These are phyloP conservation scores for Ictalurus furcatus DNA, from an alignment of 2,113 vertebrate genomes.

Conservation along the genomic window DNA sequence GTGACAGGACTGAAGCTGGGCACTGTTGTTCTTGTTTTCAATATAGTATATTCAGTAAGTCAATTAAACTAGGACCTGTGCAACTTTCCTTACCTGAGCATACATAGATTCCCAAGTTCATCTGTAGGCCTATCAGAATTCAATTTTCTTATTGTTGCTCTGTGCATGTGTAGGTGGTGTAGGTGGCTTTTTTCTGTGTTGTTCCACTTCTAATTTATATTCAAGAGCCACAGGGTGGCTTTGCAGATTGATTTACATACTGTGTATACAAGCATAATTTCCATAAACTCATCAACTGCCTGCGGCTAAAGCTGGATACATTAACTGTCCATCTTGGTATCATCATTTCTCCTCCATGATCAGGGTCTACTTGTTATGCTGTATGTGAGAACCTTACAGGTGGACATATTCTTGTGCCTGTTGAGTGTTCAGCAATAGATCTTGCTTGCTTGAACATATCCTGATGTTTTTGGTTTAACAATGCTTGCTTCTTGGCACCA, in stretches of 20 bases:
- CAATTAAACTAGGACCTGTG: neutral
- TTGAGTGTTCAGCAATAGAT: neutral
- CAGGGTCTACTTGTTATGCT: neutral
- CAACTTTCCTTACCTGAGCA: neutral
- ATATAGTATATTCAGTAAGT: neutral
- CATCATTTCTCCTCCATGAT: neutral
- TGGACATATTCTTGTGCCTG: neutral
- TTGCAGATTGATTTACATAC: slow-evolving; percentile 68
- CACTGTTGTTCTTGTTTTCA: neutral
- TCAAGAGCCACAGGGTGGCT: neutral
- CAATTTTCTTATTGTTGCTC: neutral
- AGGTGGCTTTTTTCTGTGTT: neutral
- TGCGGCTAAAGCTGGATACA: slow-evolving; percentile 61
- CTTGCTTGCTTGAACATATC: neutral
- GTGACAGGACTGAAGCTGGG: neutral
- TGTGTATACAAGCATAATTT: slow-evolving; percentile 71
- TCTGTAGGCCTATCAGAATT: slow-evolving; percentile 5
- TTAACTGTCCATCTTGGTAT: slow-evolving; percentile 45
- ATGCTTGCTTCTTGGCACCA: neutral
- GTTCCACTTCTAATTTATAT: slow-evolving; percentile 11
- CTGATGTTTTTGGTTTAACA: neutral
- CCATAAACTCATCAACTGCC: slow-evolving; percentile 69
- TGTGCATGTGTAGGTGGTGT: slow-evolving; percentile 12
- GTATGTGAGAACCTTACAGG: neutral
- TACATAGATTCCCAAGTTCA: neutral